Evolutionary conservation across 2,797 vertebrate genomes (phyloP).

Genomic region (Chaenodraco wilsoni): DNA sequence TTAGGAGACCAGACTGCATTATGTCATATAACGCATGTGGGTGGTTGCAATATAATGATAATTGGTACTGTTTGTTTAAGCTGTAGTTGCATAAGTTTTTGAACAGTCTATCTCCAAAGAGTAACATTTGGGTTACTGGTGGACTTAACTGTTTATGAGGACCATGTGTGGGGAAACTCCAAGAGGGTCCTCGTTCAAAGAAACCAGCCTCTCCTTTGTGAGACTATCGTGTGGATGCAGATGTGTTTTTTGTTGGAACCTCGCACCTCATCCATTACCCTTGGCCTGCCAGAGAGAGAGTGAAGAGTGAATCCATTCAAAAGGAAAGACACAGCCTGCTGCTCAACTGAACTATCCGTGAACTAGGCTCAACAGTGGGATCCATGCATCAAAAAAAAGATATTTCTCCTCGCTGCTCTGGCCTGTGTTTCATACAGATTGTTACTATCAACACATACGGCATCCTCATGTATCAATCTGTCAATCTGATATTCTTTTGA

Average conservation of each 20-base stretch:
- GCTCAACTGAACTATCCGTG: constrained; percentile 85
- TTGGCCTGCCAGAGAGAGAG: constrained; percentile 81
- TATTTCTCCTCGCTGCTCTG: constrained; percentile 75
- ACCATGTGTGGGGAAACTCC: constrained; percentile 78
- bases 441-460: constrained; percentile 72
- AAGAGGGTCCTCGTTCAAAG: constrained; percentile 76
- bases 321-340: constrained; percentile 84
- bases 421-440: constrained; percentile 79
- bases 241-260: constrained; percentile 86
- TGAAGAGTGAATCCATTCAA: constrained; percentile 84
- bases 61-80: constrained; percentile 1
- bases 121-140: constrained; percentile 44
- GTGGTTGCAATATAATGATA: constrained; percentile 1
- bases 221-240: constrained; percentile 83
- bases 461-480: constrained; percentile 80
- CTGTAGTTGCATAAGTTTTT: constrained; percentile 24
- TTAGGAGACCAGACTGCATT: not conserved
- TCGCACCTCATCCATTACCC: constrained; percentile 88
- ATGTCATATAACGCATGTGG: constrained; percentile 7
- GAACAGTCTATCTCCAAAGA: constrained; percentile 26
- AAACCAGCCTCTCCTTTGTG: constrained; percentile 81
- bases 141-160: constrained; percentile 70
- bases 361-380: constrained; percentile 81
- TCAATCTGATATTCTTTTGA: constrained; percentile 78
- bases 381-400: constrained; percentile 81